Evolutionary conservation across 1,140 invertebrate species (phyloP), one percentile per base, ranked within the genome.

Genomic region (Temnothorax curvispinosus): DNA sequence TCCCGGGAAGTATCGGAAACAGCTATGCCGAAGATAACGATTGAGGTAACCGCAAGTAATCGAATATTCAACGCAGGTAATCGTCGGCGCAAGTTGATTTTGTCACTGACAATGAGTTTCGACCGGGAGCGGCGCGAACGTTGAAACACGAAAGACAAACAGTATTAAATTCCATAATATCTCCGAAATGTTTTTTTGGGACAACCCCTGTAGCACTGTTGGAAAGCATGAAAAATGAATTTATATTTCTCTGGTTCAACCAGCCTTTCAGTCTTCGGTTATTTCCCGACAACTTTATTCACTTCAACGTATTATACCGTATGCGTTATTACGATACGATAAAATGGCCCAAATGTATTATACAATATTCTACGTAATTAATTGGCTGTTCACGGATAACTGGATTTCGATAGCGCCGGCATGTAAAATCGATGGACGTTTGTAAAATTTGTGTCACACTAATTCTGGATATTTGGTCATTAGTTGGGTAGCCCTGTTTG

Each of bases 281-380:
- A 71, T 58, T 44, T 18, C 18, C 52, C 41, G 6, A 72, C 54
- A 76, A 41, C 18, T 69, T 71, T 32, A 65, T 56, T 60, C 67
- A 4, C 27, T 74, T 58, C 27, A 2, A 27, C 41, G 69, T 47
- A 38, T 84, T 74, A 60, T 18, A 60, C 8, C 35, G 15, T 35
- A 35, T 18, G 5, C 32, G 69, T 50, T 60, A 75, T 75, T 84
- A 84, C 69, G 27, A 54, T 75, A 5, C 27, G 69, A 84, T 84
- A 84, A 84, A 84, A 75, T 62, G 69, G 41, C 54, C 41, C 38
- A 69, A 84, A 84, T 75, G 54, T 54, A 71, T 80, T 47, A 69
- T 35, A 58, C 85, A 86, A 82, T 86, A 71, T 86, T 86, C 77
- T 72, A 62, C 56, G 65, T 86, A 86, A 86, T 86, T 86, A 86